A percentile compares a stretch with the other conserved stretches of the same genome.
Evolutionary conservation across 2,888 invertebrate species (phyloP).

Genomic region (Ormyrus nitidulus): DNA sequence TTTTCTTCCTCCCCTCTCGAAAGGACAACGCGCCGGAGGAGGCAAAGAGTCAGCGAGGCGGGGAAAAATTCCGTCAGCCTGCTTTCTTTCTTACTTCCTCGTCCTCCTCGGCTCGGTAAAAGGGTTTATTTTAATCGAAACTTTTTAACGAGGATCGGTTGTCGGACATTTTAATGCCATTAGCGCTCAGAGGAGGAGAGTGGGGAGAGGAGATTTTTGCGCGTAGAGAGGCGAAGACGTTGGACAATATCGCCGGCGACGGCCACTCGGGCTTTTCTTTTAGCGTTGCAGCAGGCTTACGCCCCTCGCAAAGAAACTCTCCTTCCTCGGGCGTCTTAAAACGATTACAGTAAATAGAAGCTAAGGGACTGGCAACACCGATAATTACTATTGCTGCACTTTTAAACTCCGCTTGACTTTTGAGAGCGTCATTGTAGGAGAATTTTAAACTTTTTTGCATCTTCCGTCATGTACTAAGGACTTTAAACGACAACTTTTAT

Average conservation of each 20-base stretch:
- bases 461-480: no score
- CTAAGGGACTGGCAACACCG: constrained; percentile 12
- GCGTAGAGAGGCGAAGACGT: not conserved
- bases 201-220: not conserved
- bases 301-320: not conserved
- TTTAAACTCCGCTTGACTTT: no score
- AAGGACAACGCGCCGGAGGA: constrained; percentile 36
- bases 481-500: no score
- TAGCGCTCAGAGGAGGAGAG: constrained; percentile 55
- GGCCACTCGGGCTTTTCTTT: constrained; percentile 10
- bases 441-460: not conserved
- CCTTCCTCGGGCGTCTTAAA: not conserved
- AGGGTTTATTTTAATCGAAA: constrained; percentile 72
- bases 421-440: not conserved
- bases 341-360: constrained; percentile 23
- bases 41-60: constrained; percentile 45
- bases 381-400: constrained; percentile 14
- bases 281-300: not conserved
- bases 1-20: constrained; percentile 47
- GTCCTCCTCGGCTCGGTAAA: constrained; percentile 61
- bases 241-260: constrained; percentile 18
- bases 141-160: constrained; percentile 71
- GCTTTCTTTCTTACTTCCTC: constrained; percentile 27
- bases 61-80: not conserved
- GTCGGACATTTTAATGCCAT: constrained; percentile 70